phyloP scores from a whole-genome alignment of 2,888 invertebrate species.

The Leucophora obtusa region DNA sequence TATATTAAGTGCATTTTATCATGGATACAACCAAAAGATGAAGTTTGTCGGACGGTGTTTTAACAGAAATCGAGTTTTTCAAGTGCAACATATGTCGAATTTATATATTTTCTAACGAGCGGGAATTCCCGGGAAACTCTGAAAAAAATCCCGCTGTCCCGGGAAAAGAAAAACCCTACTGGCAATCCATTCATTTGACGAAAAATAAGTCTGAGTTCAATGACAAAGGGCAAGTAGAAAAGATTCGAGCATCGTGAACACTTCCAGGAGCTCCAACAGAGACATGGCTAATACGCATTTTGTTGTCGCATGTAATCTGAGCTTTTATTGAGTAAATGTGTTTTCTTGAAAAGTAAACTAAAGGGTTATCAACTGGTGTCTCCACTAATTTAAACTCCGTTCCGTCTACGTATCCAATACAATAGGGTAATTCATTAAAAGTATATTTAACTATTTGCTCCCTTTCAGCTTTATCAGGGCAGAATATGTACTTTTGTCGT shows the following conservation, averaged over 20 bases:
- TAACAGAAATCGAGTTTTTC: too few relatives aligned
- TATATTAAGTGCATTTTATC: too few relatives aligned
- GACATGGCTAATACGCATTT: constrained; percentile 34
- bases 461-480: too few relatives aligned
- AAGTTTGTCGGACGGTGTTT: too few relatives aligned
- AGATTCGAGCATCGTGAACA: constrained; percentile 50
- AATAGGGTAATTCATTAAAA: constrained; percentile 48
- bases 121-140: too few relatives aligned
- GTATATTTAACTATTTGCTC: too few relatives aligned
- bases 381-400: constrained; percentile 50
- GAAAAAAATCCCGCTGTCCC: too few relatives aligned
- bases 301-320: constrained; percentile 42
- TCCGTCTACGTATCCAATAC: constrained; percentile 57
- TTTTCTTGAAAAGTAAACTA: constrained; percentile 38
- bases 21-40: too few relatives aligned
- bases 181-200: constrained; percentile 41
- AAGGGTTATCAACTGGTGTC: constrained; percentile 30
- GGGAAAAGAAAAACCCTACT: too few relatives aligned
- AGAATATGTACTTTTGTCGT: not conserved
- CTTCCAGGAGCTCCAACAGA: constrained; percentile 42
- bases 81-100: too few relatives aligned
- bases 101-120: too few relatives aligned
- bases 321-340: constrained; percentile 49
- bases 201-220: constrained; percentile 22
- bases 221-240: constrained; percentile 8